These are phyloP conservation scores for Serripes groenlandicus DNA, from an alignment of 2,888 invertebrate genomes.

Conservation along the genomic window DNA sequence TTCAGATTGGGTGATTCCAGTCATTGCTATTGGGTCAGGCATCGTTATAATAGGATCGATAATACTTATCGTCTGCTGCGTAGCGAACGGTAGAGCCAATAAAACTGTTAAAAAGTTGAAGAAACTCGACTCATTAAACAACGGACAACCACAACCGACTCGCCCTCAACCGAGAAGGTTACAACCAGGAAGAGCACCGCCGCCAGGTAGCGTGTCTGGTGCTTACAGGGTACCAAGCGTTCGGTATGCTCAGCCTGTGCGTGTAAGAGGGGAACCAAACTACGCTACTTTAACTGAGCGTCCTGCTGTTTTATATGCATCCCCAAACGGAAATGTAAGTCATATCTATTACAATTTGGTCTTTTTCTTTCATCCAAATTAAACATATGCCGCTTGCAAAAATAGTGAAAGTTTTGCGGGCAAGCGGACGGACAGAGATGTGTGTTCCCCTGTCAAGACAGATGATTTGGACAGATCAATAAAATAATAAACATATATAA, in stretches of 20 bases:
- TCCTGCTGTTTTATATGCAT: neutral
- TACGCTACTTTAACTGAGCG: no score
- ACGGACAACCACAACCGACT: neutral
- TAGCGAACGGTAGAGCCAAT: neutral
- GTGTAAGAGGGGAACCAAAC: neutral
- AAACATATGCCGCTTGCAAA: no score
- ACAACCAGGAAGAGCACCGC: neutral
- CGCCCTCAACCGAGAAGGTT: no score
- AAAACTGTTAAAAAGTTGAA: neutral
- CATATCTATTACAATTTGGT: neutral
- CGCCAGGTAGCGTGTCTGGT: no score
- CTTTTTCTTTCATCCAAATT: neutral
- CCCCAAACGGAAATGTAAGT: neutral
- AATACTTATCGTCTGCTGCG: neutral
- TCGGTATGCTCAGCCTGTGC: neutral
- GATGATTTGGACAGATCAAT: no score
- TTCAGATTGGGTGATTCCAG: slow-evolving; percentile 6
- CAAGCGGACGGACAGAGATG: no score
- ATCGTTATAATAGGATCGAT: neutral
- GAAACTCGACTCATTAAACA: neutral
- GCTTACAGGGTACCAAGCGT: neutral
- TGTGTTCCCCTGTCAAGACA: no score
- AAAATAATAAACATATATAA: no score
- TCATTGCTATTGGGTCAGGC: neutral
- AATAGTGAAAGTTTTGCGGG: no score